Percentiles rank a stretch among this genome's conserved stretches.
Evolutionary conservation across 1,140 invertebrate species (phyloP).

Genomic region (Lepidurus arcticus): DNA sequence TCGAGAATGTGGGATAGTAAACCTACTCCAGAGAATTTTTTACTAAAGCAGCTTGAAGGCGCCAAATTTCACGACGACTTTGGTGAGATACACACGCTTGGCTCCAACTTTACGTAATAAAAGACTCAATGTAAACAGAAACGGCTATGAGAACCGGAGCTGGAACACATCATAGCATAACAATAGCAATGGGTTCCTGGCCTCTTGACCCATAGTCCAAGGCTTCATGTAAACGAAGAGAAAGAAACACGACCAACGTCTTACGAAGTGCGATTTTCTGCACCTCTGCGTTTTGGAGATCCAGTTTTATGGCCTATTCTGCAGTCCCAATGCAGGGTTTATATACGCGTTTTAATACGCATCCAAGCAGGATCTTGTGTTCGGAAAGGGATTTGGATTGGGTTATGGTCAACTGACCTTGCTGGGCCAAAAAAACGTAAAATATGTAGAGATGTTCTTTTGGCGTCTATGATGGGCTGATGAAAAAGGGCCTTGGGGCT

Average conservation of each 20-base stretch:
- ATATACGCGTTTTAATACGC: conserved; percentile 13
- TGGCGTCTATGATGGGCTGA: background rate
- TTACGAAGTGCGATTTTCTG: conserved; percentile 15
- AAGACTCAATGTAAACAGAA: background rate
- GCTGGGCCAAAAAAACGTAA: background rate
- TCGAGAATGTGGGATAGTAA: background rate
- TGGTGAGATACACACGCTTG: background rate
- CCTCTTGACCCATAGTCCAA: background rate
- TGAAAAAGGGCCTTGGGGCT: background rate
- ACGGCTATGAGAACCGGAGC: background rate
- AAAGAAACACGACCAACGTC: background rate
- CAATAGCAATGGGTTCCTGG: background rate
- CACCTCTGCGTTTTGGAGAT: background rate
- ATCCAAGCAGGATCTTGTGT: background rate
- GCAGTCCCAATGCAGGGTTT: background rate
- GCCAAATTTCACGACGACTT: background rate
- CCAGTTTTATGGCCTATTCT: background rate
- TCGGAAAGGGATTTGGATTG: conserved; percentile 1
- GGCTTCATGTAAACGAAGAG: background rate
- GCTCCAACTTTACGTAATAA: background rate
- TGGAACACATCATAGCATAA: background rate
- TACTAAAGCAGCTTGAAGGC: background rate
- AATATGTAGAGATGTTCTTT: background rate
- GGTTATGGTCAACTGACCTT: conserved; percentile 15
- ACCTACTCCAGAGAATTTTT: background rate